These are phyloP conservation scores for Mormyrus proboscirostris DNA, from an alignment of 2,797 vertebrate species.

Conservation along the genomic window DNA sequence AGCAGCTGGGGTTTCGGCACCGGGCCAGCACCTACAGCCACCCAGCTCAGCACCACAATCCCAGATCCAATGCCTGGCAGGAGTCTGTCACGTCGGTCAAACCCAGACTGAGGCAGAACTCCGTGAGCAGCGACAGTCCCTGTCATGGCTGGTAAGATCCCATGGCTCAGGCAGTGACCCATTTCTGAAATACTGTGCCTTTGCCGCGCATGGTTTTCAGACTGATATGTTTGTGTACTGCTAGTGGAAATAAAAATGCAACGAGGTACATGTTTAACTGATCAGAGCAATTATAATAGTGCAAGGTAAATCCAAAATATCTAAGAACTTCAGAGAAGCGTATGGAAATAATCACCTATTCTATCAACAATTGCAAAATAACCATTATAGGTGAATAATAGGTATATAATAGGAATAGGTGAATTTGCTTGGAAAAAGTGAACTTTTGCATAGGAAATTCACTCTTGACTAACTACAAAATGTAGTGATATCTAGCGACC, in stretches of 20 bases:
- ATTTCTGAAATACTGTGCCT: background rate
- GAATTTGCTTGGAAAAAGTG: background rate
- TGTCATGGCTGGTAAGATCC: conserved; percentile 61
- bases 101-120: conserved; percentile 70
- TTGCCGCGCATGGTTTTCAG: background rate
- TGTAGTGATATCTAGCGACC: background rate
- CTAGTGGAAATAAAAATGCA: background rate
- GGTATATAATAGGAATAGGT: background rate
- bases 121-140: conserved; percentile 69
- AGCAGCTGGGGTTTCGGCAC: conserved; percentile 55
- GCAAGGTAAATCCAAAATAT: background rate
- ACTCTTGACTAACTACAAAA: background rate
- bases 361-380: too few relatives aligned
- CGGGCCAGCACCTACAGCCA: conserved; percentile 67
- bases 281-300: background rate
- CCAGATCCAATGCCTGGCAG: conserved; percentile 21
- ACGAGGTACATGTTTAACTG: background rate
- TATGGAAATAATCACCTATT: background rate
- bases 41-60: conserved; percentile 34
- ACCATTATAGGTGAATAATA: too few relatives aligned
- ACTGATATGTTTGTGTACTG: background rate
- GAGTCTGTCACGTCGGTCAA: conserved; percentile 36
- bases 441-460: background rate
- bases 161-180: too few relatives aligned
- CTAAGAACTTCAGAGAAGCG: background rate